These are phyloP conservation scores for Anguilla marmorata DNA, from an alignment of 2,797 vertebrate species.

Conservation along the genomic window DNA sequence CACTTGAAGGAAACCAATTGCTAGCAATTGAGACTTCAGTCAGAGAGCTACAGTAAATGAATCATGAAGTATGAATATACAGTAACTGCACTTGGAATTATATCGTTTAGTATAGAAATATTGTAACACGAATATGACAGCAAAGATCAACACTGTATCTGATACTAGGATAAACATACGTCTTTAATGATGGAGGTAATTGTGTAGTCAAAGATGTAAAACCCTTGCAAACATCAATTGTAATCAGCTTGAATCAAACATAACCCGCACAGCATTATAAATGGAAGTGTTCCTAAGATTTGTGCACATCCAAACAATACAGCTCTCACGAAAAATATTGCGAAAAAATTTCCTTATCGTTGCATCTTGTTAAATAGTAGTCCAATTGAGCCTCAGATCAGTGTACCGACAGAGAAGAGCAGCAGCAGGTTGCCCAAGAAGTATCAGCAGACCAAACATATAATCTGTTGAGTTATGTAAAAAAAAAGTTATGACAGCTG, in stretches of 20 bases:
- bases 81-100: background rate
- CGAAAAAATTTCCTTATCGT: background rate
- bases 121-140: background rate
- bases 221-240: background rate
- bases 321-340: background rate
- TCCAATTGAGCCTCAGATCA: background rate
- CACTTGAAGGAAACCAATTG: background rate
- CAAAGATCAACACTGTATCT: too few species aligned
- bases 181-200: background rate
- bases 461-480: background rate
- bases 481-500: background rate
- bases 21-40: background rate
- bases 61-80: background rate
- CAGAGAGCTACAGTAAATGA: background rate
- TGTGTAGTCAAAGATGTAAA: background rate
- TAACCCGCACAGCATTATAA: background rate
- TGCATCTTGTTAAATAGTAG: background rate
- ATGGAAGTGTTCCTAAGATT: background rate
- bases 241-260: background rate
- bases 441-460: background rate
- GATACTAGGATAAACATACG: too few species aligned
- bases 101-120: background rate
- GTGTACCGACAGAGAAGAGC: background rate
- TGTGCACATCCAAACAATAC: background rate
- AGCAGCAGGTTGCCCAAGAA: background rate